Base-by-base conservation (phyloP, 2,888 invertebrate species). In the Eupithecia abbreviata region DNA sequence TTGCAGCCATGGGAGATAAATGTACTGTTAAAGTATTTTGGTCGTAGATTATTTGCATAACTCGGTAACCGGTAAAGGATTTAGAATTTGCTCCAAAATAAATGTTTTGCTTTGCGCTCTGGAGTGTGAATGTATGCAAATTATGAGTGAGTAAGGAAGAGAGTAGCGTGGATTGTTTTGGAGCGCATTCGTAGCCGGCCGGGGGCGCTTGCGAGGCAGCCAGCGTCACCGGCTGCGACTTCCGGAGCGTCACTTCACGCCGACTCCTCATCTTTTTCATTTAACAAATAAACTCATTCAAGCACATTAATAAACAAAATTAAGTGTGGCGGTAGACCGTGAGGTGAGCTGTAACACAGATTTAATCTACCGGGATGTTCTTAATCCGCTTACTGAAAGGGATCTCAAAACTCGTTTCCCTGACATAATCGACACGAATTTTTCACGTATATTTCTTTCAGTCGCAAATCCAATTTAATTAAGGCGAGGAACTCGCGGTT, bases 391-490 rank as follows among this genome's bases (percentile, higher is more conserved):
- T 90, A 90, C 88, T 88, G 88, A 89, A 89, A 87, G 88, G 88
- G 90, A 91, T 92, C 90, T 87, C 86, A 88, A 90, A 93, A 90
- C 90, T 92, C 91, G 87, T 92, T 91, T 88, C 88, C 87, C 89
- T 90, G 91, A 91, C 90, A 91, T 92, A 93, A 94, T 93, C 93
- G 93, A 94, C 93, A 93, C 90, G 92, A 92, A 90, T 93, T 93
- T 93, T 93, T 93, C 92, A 92, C 93, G 92, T 93, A 93, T 91
- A 94, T 93, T 93, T 93, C 94, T 93, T 94, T 93, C 91, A 91
- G 89, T 92, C 91, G 91, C 93, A 94, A 93, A 95, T 95, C 94
- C 93, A 94, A 94, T 95, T 94, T 95, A 95, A 95, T 95, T 95
- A 95, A 94, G 93, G 93, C 93, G 91, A 90, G 92, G 91, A 93